A percentile compares a stretch with the other conserved stretches of the same genome.
These are phyloP conservation scores for Choristoneura fumiferana DNA, from an alignment of 1,140 invertebrate genomes.

Conservation along the genomic window DNA sequence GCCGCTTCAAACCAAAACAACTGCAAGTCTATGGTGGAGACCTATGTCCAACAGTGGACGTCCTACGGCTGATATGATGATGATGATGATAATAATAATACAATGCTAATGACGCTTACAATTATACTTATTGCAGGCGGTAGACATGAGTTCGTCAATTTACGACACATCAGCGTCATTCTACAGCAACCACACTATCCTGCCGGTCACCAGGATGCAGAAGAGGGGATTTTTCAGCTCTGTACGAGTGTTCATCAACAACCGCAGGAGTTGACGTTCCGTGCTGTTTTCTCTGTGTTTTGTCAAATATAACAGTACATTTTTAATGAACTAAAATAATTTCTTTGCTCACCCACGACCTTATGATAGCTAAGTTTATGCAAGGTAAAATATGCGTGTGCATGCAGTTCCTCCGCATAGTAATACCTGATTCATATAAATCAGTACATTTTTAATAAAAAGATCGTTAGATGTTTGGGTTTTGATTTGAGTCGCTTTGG, in stretches of 20 bases:
- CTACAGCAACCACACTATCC: constrained; percentile 54
- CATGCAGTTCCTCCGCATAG: too few relatives aligned
- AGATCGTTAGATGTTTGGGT: neutral
- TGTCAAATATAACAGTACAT: neutral
- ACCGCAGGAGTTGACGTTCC: constrained; percentile 31
- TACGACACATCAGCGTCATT: constrained; percentile 64
- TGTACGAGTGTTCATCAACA: constrained; percentile 48
- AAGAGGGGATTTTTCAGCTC: constrained; percentile 53
- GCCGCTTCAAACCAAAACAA: too few relatives aligned
- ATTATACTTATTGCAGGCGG: constrained; percentile 41
- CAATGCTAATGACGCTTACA: too few relatives aligned
- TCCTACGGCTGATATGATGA: too few relatives aligned
- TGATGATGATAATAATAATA: too few relatives aligned
- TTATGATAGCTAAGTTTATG: too few relatives aligned
- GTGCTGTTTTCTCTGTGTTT: neutral
- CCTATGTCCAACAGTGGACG: too few relatives aligned
- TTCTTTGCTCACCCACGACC: too few relatives aligned
- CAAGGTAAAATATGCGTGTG: too few relatives aligned
- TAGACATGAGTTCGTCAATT: constrained; percentile 56
- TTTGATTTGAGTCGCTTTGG: neutral
- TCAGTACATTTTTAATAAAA: neutral
- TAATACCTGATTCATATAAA: too few relatives aligned
- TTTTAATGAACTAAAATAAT: too few relatives aligned
- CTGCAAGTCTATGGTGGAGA: too few relatives aligned
- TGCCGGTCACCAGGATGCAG: constrained; percentile 47